Percentiles rank a stretch among this genome's conserved stretches.
Conservation (phyloP, 2,797 vertebrate species). For the Rhyacichthys aspro region DNA sequence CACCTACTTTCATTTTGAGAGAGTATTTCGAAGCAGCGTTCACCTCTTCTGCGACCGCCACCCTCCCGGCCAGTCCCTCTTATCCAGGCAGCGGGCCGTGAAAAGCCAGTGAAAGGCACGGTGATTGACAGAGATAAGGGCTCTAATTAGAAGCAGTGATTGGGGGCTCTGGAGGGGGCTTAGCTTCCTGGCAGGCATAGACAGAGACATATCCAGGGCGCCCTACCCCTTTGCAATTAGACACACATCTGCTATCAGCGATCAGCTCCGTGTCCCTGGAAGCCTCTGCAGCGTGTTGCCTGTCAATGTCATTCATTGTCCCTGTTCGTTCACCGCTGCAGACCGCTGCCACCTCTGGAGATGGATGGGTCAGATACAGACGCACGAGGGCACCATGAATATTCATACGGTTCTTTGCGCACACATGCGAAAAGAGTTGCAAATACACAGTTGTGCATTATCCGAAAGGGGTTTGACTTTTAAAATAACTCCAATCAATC, state of each 20-base stretch:
- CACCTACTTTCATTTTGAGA: conserved; percentile 24
- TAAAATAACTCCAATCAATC: neutral
- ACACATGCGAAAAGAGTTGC: conserved; percentile 1
- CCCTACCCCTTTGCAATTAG: conserved; percentile 70
- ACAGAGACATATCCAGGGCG: conserved; percentile 61
- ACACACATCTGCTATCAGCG: conserved; percentile 77
- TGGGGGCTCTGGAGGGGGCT: conserved; percentile 65
- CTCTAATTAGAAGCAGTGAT: conserved; percentile 76
- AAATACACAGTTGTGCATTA: conserved; percentile 17
- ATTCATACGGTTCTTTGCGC: conserved; percentile 25
- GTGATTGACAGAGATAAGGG: conserved; percentile 78
- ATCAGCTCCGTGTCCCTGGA: conserved; percentile 68
- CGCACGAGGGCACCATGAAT: conserved; percentile 20
- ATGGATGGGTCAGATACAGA: conserved; percentile 51
- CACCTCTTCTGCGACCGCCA: conserved; percentile 1
- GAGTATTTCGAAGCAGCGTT: neutral
- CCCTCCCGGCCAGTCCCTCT: conserved; percentile 38
- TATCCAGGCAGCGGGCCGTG: conserved; percentile 40
- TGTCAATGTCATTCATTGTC: conserved; percentile 79
- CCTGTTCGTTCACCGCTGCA: conserved; percentile 41
- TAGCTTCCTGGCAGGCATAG: conserved; percentile 69
- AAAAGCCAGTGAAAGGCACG: conserved; percentile 53
- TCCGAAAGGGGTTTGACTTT: neutral
- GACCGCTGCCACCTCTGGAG: conserved; percentile 35
- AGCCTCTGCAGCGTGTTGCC: conserved; percentile 54